phyloP scores from a whole-genome alignment of 30 jellyfish, hydroid and myxozoan genomes.

The Sanderia malayensis region DNA sequence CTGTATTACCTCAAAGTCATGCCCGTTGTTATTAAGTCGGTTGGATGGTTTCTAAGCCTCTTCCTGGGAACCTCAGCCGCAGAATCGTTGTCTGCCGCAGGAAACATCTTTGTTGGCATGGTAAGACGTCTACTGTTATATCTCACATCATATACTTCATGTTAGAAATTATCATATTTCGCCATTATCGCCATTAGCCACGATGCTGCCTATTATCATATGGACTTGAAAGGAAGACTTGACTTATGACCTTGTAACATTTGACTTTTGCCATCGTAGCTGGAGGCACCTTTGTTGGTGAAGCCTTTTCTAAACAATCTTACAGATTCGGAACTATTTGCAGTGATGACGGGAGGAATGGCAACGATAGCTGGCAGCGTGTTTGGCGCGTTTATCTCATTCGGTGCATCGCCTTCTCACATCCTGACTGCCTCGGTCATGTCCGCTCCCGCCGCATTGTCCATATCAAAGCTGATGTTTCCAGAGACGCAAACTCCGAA shows the following conservation, averaged over 20 bases:
- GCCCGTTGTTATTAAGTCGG: background rate
- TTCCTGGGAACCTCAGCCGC: slow-evolving; percentile 4
- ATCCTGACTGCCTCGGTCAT: slow-evolving; percentile 27
- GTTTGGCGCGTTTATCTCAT: slow-evolving; percentile 16
- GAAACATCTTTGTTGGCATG: slow-evolving; percentile 14
- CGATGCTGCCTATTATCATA: background rate
- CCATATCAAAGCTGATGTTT: slow-evolving; percentile 29
- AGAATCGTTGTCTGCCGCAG: slow-evolving; percentile 6
- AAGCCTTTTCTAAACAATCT: slow-evolving; percentile 13
- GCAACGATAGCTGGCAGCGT: slow-evolving; percentile 44
- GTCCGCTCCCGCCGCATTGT: slow-evolving; percentile 40
- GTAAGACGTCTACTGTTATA: too few species aligned
- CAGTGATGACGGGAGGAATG: slow-evolving; percentile 33
- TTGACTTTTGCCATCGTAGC: background rate
- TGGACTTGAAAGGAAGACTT: background rate
- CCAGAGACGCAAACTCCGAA: slow-evolving; percentile 17
- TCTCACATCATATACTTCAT: too few species aligned
- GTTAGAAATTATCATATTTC: too few species aligned
- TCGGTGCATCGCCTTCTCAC: slow-evolving; percentile 34
- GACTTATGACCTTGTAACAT: background rate
- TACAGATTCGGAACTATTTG: slow-evolving; percentile 29
- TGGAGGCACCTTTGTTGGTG: slow-evolving; percentile 24
- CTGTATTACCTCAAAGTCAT: background rate
- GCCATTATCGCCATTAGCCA: too few species aligned
- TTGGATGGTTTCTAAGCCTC: slow-evolving; percentile 5